These are phyloP conservation scores for Drosophila fuyamai DNA, from an alignment of 1,140 invertebrate species.

Conservation along the genomic window DNA sequence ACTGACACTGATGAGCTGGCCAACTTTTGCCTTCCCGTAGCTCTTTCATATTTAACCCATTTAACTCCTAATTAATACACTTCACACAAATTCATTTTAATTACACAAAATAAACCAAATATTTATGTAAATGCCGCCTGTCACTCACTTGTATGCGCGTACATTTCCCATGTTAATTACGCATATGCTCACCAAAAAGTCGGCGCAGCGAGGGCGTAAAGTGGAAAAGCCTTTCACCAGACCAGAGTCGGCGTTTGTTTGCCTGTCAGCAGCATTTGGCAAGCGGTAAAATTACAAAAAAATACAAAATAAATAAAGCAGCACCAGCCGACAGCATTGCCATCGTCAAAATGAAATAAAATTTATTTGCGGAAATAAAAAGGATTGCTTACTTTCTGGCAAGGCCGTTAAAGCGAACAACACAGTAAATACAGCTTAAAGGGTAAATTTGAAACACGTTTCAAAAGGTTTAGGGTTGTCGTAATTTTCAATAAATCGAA, in stretches of 20 bases:
- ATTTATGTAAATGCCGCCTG: conserved; percentile 69
- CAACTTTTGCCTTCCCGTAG: conserved; percentile 12
- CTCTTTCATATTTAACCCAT: conserved; percentile 71
- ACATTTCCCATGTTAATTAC: conserved; percentile 69
- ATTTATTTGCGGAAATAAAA: conserved; percentile 74
- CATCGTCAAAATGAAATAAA: conserved; percentile 74
- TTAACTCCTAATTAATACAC: conserved; percentile 83
- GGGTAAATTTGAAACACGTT: conserved; percentile 7
- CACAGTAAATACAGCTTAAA: conserved; percentile 64
- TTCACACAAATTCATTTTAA: conserved; percentile 82
- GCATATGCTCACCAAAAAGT: conserved; percentile 43
- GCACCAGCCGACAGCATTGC: conserved; percentile 38
- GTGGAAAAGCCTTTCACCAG: conserved; percentile 22
- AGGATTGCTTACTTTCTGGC: conserved; percentile 54
- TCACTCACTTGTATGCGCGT: conserved; percentile 31
- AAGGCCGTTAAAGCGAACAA: conserved; percentile 41
- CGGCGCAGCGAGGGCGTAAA: conserved; percentile 4
- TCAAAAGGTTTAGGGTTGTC: background rate
- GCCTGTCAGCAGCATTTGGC: conserved; percentile 74
- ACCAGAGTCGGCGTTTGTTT: conserved; percentile 40
- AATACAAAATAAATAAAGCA: conserved; percentile 43
- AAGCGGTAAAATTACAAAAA: conserved; percentile 45
- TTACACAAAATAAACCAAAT: conserved; percentile 81
- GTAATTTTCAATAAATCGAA: background rate
- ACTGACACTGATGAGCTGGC: conserved; percentile 33